A percentile compares a stretch with the other conserved stretches of the same genome.
Conservation (phyloP, 2,797 vertebrate species). For the Micromesistius poutassou region DNA sequence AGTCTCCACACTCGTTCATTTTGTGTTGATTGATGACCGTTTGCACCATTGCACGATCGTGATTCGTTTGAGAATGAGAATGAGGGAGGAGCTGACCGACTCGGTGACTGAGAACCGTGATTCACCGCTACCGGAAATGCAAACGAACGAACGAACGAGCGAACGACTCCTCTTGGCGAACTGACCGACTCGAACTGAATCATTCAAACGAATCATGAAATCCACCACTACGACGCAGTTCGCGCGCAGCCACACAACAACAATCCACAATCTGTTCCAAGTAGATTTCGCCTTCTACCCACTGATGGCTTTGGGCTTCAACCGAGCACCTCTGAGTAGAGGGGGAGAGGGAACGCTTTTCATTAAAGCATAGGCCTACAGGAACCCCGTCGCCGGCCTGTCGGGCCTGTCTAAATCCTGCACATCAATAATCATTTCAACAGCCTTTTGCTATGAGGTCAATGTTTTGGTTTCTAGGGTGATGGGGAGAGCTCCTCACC, state of each 20-base stretch:
- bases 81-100: too few relatives aligned
- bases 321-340: not conserved
- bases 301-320: slow-evolving; percentile 10
- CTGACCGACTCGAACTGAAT: too few relatives aligned
- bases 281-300: slow-evolving; percentile 47
- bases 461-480: not conserved
- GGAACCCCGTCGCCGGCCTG: slow-evolving; percentile 58
- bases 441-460: slow-evolving; percentile 33
- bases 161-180: too few relatives aligned
- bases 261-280: slow-evolving; percentile 60
- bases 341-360: slow-evolving; percentile 36
- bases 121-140: too few relatives aligned
- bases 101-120: too few relatives aligned
- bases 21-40: too few relatives aligned
- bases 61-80: too few relatives aligned
- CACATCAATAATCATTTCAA: slow-evolving; percentile 51
- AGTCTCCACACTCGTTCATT: too few relatives aligned
- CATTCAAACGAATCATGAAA: too few relatives aligned
- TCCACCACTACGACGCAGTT: too few relatives aligned
- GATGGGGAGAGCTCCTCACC: not conserved
- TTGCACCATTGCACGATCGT: too few relatives aligned
- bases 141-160: too few relatives aligned
- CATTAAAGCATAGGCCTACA: slow-evolving; percentile 57
- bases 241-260: slow-evolving; percentile 60
- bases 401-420: slow-evolving; percentile 49